Percentiles rank a stretch among this genome's conserved stretches.
phyloP scores from a whole-genome alignment of 2,888 invertebrate genomes.

The Kuschelorhynchus macadamiae region DNA sequence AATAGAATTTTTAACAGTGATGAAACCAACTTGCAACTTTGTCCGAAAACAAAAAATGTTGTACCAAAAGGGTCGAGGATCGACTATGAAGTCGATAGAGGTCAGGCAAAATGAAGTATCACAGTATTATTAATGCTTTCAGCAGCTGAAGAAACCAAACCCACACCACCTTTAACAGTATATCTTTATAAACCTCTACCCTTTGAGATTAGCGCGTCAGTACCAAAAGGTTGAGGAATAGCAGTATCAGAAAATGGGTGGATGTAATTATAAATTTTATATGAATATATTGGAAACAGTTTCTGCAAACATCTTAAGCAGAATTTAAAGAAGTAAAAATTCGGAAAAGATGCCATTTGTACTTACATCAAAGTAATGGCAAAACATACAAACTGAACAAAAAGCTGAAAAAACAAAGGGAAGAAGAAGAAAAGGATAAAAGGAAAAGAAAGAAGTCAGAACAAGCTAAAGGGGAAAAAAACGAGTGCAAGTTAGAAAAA shows the following conservation, averaged over 20 bases:
- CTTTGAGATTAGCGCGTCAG: no score
- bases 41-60: conserved; percentile 55
- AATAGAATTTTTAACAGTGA: conserved; percentile 58
- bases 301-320: no score
- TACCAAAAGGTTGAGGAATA: no score
- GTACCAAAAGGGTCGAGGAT: conserved; percentile 14
- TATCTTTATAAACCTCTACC: no score
- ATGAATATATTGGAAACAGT: no score
- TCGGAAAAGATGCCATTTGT: conserved; percentile 10
- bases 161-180: no score
- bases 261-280: no score
- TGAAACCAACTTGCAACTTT: conserved; percentile 57
- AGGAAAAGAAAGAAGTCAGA: conserved; percentile 14
- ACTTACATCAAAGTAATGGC: conserved; percentile 7
- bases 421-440: conserved; percentile 5
- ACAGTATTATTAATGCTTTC: no score
- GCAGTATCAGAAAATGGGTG: no score
- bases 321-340: conserved; percentile 5
- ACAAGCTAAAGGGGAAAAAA: conserved; percentile 8
- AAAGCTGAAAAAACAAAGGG: conserved; percentile 2
- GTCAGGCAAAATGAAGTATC: no score
- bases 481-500: neutral
- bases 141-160: no score
- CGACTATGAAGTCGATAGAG: no score
- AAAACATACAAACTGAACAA: conserved; percentile 15